A percentile compares a stretch with the other conserved stretches of the same genome.
phyloP scores from a whole-genome alignment of 30 jellyfish, hydroid and myxozoan species.

The Cassiopea andromeda region DNA sequence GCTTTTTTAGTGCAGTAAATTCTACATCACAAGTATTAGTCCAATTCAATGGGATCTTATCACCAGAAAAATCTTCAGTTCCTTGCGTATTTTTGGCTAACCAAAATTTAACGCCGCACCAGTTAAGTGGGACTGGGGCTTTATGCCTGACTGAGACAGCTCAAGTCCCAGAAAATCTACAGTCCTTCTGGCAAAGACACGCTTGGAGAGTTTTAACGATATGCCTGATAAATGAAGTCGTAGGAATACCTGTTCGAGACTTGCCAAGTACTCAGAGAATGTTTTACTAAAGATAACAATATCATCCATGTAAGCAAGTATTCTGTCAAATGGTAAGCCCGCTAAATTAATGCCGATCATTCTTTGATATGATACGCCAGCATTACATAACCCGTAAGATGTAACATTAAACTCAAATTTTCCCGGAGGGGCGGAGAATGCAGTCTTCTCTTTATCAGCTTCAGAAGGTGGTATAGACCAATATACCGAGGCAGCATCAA shows the following conservation, averaged over 20 bases:
- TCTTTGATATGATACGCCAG: slow-evolving; percentile 19
- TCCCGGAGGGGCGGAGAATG: slow-evolving; percentile 19
- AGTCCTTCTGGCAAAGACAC: slow-evolving; percentile 20
- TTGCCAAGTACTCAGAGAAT: slow-evolving; percentile 7
- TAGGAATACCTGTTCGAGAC: slow-evolving; percentile 36
- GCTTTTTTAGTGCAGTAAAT: not conserved
- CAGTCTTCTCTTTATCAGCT: slow-evolving; percentile 53
- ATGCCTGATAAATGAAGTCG: slow-evolving; percentile 20
- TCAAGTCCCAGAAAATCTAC: slow-evolving; percentile 43
- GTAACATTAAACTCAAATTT: slow-evolving; percentile 38
- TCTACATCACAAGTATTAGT: not conserved
- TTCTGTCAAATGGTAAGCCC: slow-evolving; percentile 31
- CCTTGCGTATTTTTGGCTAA: slow-evolving; percentile 36
- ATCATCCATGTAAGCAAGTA: slow-evolving; percentile 30
- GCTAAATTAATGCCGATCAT: slow-evolving; percentile 15
- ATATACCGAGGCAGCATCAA: slow-evolving; percentile 54
- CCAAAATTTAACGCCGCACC: slow-evolving; percentile 17
- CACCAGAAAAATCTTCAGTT: slow-evolving; percentile 52
- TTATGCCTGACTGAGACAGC: slow-evolving; percentile 11
- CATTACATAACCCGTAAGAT: slow-evolving; percentile 15
- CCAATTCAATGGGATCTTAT: slow-evolving; percentile 22
- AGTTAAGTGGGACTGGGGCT: slow-evolving; percentile 38
- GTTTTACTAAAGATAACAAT: slow-evolving; percentile 18
- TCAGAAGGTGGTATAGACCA: slow-evolving; percentile 47
- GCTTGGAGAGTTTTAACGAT: slow-evolving; percentile 32